phyloP scores from a whole-genome alignment of 2,113 vertebrate genomes.

The Ammodytes marinus region DNA sequence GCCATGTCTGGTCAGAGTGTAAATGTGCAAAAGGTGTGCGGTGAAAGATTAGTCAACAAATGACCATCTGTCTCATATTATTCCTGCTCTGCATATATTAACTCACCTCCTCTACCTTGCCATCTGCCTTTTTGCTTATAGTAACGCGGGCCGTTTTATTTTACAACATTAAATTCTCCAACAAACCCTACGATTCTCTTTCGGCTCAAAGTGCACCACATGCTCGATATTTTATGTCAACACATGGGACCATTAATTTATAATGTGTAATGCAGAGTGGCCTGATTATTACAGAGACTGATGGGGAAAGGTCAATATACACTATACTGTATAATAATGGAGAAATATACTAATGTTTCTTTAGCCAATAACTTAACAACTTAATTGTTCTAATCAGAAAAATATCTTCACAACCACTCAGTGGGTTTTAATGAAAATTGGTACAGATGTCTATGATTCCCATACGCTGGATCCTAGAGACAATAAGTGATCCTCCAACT shows the following conservation, averaged over 20 bases:
- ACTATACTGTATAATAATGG: background rate
- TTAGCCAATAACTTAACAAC: background rate
- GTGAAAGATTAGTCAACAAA: constrained; percentile 66
- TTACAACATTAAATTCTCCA: constrained; percentile 45
- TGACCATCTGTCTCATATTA: constrained; percentile 71
- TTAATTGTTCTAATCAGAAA: background rate
- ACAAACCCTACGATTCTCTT: constrained; percentile 22
- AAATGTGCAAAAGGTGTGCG: constrained; percentile 61
- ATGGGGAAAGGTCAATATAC: background rate
- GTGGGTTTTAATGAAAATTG: too few species aligned
- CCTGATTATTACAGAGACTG: constrained; percentile 14
- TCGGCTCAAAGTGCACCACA: constrained; percentile 15
- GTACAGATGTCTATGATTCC: too few species aligned
- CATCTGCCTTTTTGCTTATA: constrained; percentile 66
- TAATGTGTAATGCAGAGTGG: constrained; percentile 50
- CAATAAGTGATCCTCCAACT: too few species aligned
- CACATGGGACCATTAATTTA: constrained; percentile 46
- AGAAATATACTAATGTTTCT: background rate
- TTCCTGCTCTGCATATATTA: constrained; percentile 54
- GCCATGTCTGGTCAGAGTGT: constrained; percentile 23
- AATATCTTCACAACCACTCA: background rate
- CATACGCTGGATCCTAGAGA: background rate
- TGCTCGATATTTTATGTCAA: constrained; percentile 45
- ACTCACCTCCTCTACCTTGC: constrained; percentile 47
- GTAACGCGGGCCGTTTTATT: constrained; percentile 38